Conservation (phyloP, 1,140 invertebrate genomes). For the Trichonephila clavata region DNA sequence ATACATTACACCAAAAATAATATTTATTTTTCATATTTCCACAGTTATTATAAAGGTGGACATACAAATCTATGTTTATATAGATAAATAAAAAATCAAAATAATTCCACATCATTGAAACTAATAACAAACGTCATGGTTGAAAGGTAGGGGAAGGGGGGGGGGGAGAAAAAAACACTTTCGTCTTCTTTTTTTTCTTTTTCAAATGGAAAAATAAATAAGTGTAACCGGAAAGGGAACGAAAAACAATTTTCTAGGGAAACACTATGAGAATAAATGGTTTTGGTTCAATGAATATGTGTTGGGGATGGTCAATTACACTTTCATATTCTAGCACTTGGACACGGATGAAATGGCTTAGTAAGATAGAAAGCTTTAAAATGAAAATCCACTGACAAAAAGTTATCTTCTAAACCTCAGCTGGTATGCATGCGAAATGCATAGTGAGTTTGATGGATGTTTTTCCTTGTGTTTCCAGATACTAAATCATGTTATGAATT, state of each 20-base stretch:
- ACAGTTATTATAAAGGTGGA: not conserved
- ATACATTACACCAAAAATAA: too few relatives aligned
- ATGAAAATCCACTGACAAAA: not conserved
- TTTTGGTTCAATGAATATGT: constrained; percentile 15
- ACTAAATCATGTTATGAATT: not conserved
- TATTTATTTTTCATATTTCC: too few relatives aligned
- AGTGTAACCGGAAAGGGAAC: not conserved
- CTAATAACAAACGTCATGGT: constrained; percentile 20
- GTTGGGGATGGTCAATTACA: constrained; percentile 27
- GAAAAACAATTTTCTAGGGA: constrained; percentile 30
- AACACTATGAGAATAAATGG: constrained; percentile 26
- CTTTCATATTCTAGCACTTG: constrained; percentile 29
- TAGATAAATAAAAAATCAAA: not conserved
- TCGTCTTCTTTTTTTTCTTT: not conserved
- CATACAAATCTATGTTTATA: not conserved
- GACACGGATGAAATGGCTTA: constrained; percentile 20
- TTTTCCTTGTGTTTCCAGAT: not conserved
- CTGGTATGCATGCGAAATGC: not conserved
- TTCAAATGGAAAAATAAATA: not conserved
- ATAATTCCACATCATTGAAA: constrained; percentile 11
- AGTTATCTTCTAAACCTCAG: not conserved
- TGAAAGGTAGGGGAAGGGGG: not conserved
- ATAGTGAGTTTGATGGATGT: not conserved
- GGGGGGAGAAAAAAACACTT: too few relatives aligned
- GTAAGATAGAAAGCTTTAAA: constrained; percentile 4